Evolutionary conservation across 1,140 invertebrate genomes (phyloP).

Genomic region (Drosophila murphyi): DNA sequence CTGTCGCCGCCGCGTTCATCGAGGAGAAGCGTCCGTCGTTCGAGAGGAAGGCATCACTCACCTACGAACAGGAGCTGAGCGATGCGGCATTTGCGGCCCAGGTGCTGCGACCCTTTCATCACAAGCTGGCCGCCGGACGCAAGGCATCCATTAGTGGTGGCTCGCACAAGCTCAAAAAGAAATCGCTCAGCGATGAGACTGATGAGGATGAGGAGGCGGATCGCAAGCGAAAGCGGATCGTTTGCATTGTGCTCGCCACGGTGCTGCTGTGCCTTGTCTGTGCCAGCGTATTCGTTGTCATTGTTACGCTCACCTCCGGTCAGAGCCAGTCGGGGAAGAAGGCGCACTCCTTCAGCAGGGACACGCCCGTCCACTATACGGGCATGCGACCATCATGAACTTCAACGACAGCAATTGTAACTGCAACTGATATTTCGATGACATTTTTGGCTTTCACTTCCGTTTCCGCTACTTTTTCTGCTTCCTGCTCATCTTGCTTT

Average conservation of each 20-base stretch:
- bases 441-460: constrained; percentile 53
- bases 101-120: constrained; percentile 79
- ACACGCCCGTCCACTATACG: constrained; percentile 83
- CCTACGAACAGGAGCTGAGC: constrained; percentile 71
- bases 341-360: constrained; percentile 87
- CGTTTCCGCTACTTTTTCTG: constrained; percentile 43
- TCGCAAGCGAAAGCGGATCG: constrained; percentile 87
- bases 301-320: constrained; percentile 89
- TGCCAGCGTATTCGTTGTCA: constrained; percentile 89
- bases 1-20: constrained; percentile 69
- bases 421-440: constrained; percentile 32
- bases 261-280: constrained; percentile 89
- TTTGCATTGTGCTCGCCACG: constrained; percentile 87
- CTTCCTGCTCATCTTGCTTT: constrained; percentile 12
- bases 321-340: constrained; percentile 86
- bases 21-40: constrained; percentile 83
- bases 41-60: constrained; percentile 76
- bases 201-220: constrained; percentile 85
- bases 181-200: constrained; percentile 80
- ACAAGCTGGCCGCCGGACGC: constrained; percentile 72
- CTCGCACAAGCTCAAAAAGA: constrained; percentile 77
- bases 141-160: constrained; percentile 72
- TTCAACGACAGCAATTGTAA: constrained; percentile 28
- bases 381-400: constrained; percentile 82
- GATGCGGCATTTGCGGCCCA: constrained; percentile 80